Evolutionary conservation across 1,140 invertebrate species (phyloP).

Genomic region (Solenopsis fugax): DNA sequence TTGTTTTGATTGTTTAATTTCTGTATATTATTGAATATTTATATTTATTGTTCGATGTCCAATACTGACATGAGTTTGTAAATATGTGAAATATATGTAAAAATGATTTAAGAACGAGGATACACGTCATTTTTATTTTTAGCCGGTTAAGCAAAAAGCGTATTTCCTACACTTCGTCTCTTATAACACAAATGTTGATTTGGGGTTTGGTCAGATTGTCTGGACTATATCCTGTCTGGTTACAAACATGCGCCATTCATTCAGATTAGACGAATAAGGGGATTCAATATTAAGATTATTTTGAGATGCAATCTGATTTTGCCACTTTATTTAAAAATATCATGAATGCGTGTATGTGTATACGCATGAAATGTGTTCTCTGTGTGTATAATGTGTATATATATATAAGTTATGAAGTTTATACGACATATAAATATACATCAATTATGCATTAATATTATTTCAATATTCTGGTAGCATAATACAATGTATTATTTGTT

Average conservation of each 20-base stretch:
- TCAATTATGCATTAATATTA: not conserved
- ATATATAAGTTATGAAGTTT: not conserved
- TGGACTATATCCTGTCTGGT: conserved; percentile 69
- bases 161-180: conserved; percentile 49
- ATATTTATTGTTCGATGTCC: conserved; percentile 23
- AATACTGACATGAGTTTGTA: conserved; percentile 31
- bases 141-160: conserved; percentile 25
- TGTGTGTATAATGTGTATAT: not conserved
- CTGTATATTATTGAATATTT: conserved; percentile 47
- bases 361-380: not conserved
- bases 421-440: not conserved
- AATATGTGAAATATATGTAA: conserved; percentile 62
- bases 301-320: not conserved
- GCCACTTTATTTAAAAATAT: not conserved
- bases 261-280: conserved; percentile 50
- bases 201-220: conserved; percentile 62
- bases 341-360: too few relatives aligned
- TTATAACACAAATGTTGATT: conserved; percentile 72
- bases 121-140: not conserved
- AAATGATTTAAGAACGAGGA: not conserved
- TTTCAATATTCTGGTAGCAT: not conserved
- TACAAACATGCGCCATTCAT: conserved; percentile 38
- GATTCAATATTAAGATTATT: conserved; percentile 52
- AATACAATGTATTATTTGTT: not conserved
- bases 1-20: conserved; percentile 20